These are phyloP conservation scores for Rhagium mordax DNA, from an alignment of 2,888 invertebrate species.

Conservation along the genomic window DNA sequence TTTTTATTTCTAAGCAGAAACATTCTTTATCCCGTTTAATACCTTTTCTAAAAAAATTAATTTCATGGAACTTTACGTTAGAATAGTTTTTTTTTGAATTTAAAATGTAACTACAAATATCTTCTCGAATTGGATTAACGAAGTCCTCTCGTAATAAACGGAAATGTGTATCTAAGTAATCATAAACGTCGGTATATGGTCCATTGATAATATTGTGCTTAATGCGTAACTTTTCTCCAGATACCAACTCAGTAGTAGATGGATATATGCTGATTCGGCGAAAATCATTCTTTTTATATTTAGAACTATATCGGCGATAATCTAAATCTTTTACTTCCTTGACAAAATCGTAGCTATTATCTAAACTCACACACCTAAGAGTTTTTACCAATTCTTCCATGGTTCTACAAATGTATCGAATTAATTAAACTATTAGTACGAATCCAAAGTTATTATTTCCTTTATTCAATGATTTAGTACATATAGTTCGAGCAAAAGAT, in stretches of 20 bases:
- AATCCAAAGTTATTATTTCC: too few species aligned
- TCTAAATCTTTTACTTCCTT: neutral
- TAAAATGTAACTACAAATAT: neutral
- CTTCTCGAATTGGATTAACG: conserved; percentile 1
- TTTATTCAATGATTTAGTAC: too few species aligned
- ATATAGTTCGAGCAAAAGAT: too few species aligned
- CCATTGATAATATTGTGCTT: neutral
- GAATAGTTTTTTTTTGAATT: neutral
- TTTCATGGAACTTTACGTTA: neutral
- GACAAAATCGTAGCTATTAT: neutral
- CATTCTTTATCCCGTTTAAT: neutral
- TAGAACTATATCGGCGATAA: neutral
- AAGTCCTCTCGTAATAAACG: neutral
- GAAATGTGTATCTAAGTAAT: neutral
- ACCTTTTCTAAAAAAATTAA: neutral
- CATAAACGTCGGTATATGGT: neutral
- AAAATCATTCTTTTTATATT: neutral
- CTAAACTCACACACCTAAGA: neutral
- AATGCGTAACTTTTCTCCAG: neutral
- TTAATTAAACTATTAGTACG: too few species aligned
- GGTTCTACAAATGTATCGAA: neutral
- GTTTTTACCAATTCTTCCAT: neutral
- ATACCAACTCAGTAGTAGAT: neutral
- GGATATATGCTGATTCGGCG: neutral
- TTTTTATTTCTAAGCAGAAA: neutral